A percentile compares a stretch with the other conserved stretches of the same genome.
Evolutionary conservation across 1,140 invertebrate genomes (phyloP).

Genomic region (Ips typographus): DNA sequence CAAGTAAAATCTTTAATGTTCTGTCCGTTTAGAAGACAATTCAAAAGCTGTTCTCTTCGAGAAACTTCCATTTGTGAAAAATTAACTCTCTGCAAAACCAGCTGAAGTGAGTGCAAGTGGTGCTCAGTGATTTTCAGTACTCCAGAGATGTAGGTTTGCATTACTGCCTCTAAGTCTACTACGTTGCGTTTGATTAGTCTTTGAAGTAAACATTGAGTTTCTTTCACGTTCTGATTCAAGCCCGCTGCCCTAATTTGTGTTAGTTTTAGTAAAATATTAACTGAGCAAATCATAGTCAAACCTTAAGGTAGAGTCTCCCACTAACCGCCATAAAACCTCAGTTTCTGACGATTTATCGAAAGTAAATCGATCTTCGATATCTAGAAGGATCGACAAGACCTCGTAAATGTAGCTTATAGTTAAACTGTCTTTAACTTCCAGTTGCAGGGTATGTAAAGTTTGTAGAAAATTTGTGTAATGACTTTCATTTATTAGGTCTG

Average conservation of each 20-base stretch:
- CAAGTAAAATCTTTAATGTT: conserved; percentile 31
- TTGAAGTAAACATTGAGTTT: conserved; percentile 51
- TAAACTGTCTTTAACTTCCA: conserved; percentile 47
- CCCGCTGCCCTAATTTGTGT: conserved; percentile 43
- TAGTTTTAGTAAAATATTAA: neutral
- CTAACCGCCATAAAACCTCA: conserved; percentile 50
- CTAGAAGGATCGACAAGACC: conserved; percentile 46
- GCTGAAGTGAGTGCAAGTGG: conserved; percentile 51
- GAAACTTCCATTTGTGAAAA: conserved; percentile 14
- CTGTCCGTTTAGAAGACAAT: conserved; percentile 42
- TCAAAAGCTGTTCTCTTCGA: conserved; percentile 36
- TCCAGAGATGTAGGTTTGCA: conserved; percentile 52
- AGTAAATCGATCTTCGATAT: conserved; percentile 44
- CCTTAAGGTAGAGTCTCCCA: conserved; percentile 54
- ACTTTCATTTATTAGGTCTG: conserved; percentile 47
- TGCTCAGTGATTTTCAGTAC: conserved; percentile 48
- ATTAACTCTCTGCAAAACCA: conserved; percentile 36
- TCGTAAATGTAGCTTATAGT: conserved; percentile 51
- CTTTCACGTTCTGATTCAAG: conserved; percentile 50
- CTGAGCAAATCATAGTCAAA: conserved; percentile 31
- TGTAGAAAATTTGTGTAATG: conserved; percentile 51
- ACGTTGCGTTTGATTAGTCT: conserved; percentile 48
- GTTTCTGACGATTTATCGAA: conserved; percentile 39
- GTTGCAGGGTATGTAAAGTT: conserved; percentile 48
- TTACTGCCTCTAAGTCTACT: conserved; percentile 45